Evolutionary conservation across 1,140 invertebrate species (phyloP).

Genomic region (silkworm (Bombyx mori)): DNA sequence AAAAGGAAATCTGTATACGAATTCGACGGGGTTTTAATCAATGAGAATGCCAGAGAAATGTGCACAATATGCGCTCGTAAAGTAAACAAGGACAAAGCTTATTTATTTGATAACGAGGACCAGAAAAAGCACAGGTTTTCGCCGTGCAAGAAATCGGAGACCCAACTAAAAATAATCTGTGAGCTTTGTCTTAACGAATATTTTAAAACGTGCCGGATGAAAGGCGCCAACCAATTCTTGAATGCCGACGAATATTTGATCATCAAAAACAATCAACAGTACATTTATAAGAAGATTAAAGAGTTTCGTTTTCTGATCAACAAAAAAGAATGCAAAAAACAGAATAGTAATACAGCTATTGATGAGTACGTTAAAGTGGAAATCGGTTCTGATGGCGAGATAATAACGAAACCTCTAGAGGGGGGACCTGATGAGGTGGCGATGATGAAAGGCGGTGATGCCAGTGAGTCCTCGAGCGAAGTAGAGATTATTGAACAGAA

Average conservation of each 20-base stretch:
- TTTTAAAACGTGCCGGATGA: slow-evolving; percentile 44
- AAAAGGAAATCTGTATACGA: slow-evolving; percentile 36
- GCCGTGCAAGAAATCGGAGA: slow-evolving; percentile 36
- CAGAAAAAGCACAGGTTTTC: slow-evolving; percentile 51
- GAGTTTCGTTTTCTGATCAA: slow-evolving; percentile 13
- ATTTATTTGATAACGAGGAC: slow-evolving; percentile 60
- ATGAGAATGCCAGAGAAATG: slow-evolving; percentile 30
- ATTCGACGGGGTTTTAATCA: slow-evolving; percentile 24
- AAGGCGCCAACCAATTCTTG: slow-evolving; percentile 43
- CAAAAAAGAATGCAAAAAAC: slow-evolving; percentile 5
- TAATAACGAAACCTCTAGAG: slow-evolving; percentile 41
- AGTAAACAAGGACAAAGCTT: slow-evolving; percentile 49
- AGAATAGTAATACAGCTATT: slow-evolving; percentile 6
- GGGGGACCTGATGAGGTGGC: slow-evolving; percentile 40
- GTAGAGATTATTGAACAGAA: slow-evolving; percentile 37
- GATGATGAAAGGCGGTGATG: slow-evolving; percentile 36
- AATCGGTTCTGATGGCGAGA: slow-evolving; percentile 48
- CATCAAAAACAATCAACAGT: slow-evolving; percentile 59
- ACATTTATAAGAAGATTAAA: slow-evolving; percentile 51
- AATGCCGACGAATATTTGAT: slow-evolving; percentile 56
- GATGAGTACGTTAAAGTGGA: slow-evolving; percentile 48
- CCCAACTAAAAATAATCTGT: slow-evolving; percentile 51
- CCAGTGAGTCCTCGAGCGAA: slow-evolving; percentile 41
- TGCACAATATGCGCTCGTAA: slow-evolving; percentile 54
- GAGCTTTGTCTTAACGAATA: slow-evolving; percentile 43